Evolutionary conservation across 2,888 invertebrate genomes (phyloP).

Genomic region (Hermodice carunculata): DNA sequence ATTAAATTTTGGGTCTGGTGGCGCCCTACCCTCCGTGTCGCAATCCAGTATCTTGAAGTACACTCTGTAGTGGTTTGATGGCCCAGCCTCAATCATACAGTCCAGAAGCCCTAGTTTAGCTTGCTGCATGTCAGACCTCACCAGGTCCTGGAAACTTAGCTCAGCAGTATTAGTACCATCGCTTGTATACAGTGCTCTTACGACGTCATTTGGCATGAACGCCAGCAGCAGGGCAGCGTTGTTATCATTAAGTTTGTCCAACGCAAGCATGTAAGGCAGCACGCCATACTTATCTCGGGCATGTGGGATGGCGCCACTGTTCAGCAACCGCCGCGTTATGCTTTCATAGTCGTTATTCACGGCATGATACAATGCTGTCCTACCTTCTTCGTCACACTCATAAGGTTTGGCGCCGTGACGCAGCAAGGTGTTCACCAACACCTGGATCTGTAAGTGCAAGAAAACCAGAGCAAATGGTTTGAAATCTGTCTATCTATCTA

Average conservation of each 20-base stretch:
- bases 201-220: conserved; percentile 48
- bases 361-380: conserved; percentile 56
- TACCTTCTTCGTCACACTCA: conserved; percentile 37
- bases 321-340: conserved; percentile 52
- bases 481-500: too few relatives aligned
- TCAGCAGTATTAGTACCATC: conserved; percentile 35
- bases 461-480: too few relatives aligned
- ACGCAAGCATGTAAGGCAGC: conserved; percentile 51
- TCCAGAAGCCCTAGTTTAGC: conserved; percentile 53
- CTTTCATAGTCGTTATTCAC: conserved; percentile 50
- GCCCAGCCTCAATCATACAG: conserved; percentile 54
- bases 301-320: conserved; percentile 53
- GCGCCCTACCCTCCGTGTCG: conserved; percentile 51
- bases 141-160: conserved; percentile 43
- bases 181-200: conserved; percentile 39
- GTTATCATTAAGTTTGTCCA: conserved; percentile 50
- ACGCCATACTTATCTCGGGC: conserved; percentile 44
- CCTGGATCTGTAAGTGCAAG: too few relatives aligned
- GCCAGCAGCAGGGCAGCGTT: conserved; percentile 50
- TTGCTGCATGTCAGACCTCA: conserved; percentile 39
- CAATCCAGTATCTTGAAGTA: conserved; percentile 54
- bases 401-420: conserved; percentile 55
- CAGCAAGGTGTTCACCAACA: conserved; percentile 51
- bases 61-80: conserved; percentile 45
- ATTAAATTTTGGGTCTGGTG: conserved; percentile 47